A percentile compares a stretch with the other conserved stretches of the same genome.
Evolutionary conservation across 2,797 vertebrate species (phyloP).

Genomic region (Diglossa cyanea): DNA sequence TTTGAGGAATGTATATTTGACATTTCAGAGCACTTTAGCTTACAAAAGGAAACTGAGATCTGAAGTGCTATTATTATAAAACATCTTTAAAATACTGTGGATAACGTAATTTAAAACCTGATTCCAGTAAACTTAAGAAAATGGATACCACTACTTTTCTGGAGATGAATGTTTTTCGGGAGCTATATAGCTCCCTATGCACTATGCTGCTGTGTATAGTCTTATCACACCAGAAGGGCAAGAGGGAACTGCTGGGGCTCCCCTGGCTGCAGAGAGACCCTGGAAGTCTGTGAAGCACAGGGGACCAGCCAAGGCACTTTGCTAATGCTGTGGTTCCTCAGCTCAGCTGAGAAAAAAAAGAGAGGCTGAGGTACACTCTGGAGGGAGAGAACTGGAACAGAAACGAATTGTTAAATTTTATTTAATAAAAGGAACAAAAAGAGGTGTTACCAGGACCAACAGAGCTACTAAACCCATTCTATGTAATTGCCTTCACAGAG

Average conservation of each 20-base stretch:
- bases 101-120: background rate
- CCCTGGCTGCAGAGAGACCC: background rate
- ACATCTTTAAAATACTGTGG: background rate
- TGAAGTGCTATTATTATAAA: background rate
- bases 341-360: background rate
- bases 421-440: background rate
- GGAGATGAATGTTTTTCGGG: background rate
- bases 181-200: background rate
- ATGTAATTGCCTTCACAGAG: background rate
- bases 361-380: background rate
- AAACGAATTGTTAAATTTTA: background rate
- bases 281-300: background rate
- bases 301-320: background rate
- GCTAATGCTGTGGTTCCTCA: accelerated
- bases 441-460: background rate
- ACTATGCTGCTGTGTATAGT: background rate
- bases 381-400: background rate
- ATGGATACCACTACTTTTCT: background rate
- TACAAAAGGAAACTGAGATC: background rate
- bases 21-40: background rate
- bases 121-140: background rate
- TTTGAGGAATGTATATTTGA: background rate
- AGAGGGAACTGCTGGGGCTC: background rate
- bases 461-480: background rate
- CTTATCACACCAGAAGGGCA: background rate